Percentiles rank a stretch among this genome's conserved stretches.
phyloP scores from a whole-genome alignment of 2,888 invertebrate genomes.

The Mesochorus sp. region DNA sequence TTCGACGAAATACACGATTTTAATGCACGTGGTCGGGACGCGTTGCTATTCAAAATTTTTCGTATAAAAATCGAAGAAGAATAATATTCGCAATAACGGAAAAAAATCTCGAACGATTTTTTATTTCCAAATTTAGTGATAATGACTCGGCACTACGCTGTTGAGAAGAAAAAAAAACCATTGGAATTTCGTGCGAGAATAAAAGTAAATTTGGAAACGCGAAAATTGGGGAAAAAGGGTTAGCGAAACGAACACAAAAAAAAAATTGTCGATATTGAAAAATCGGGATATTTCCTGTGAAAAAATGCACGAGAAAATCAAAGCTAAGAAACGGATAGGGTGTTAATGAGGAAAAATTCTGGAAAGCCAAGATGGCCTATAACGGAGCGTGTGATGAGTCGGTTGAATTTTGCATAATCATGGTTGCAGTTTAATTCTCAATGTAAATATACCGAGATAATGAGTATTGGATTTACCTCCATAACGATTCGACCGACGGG shows the following conservation, averaged over 20 bases:
- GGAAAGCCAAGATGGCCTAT: conserved; percentile 71
- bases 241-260: background rate
- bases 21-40: too few relatives aligned
- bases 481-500: conserved; percentile 93
- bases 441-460: conserved; percentile 54
- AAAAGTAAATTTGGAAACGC: too few relatives aligned
- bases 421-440: background rate
- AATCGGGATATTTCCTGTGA: background rate
- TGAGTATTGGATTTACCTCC: conserved; percentile 91
- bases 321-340: background rate
- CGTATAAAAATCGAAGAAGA: background rate
- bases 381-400: conserved; percentile 28
- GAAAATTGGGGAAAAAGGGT: too few relatives aligned
- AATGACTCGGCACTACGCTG: conserved; percentile 14
- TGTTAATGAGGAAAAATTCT: conserved; percentile 9
- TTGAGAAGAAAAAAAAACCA: background rate
- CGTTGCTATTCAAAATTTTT: too few relatives aligned
- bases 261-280: background rate
- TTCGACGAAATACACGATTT: too few relatives aligned
- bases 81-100: background rate
- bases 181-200: background rate
- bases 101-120: background rate
- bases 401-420: conserved; percentile 29
- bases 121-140: conserved; percentile 16
- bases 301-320: background rate